Base-by-base conservation (phyloP, 2,888 invertebrate species). In the Leptinotarsa haldemani region DNA sequence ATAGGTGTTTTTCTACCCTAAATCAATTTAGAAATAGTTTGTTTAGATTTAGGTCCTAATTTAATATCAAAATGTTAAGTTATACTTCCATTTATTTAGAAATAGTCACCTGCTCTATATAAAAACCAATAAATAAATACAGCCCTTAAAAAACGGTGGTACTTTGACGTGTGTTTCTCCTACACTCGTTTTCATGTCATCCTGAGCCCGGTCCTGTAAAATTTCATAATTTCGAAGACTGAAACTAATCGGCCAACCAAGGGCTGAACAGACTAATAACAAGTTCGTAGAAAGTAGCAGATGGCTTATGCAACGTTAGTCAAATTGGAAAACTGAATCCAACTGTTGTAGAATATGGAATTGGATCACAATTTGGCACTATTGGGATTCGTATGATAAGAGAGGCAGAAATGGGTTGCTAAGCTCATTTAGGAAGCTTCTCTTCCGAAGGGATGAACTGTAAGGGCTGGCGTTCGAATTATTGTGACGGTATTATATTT, bases 261-360 rank as follows among this genome's bases (percentile, higher is more conserved):
- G 56, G 56, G 56, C 18, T 56, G 22, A 56, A 56, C 56, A 56
- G 22, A 56, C 56, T 56, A 22, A 56, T 56, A 56, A 22, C 56
- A 30, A 61, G 61, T 25, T 61, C 61, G 61, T 40, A 40, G 61
- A 61, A 61, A 61, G 61, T 61, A 61, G 61, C 61, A 61, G 61
- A 61, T 61, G 61, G 61, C 61, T 61, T 30, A 61, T 61, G 61
- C 61, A 61, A 61, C 30, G 61, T 30, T 61, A 61, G 61, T 61
- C 61, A 61, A n/a, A 61, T 61, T 61, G 40, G 61, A 61, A 61
- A 61, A 61, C 61, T 61, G 30, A 61, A 25, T 61, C 61, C 61
- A 40, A 61, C 61, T 61, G 61, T 61, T 40, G 40, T 61, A 61
- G 25, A 61, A 61, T 40, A 40, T 40, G 61, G 18, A 61, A 61